Conservation (phyloP, 2,888 invertebrate genomes). For the Petrolisthes manimaculis region DNA sequence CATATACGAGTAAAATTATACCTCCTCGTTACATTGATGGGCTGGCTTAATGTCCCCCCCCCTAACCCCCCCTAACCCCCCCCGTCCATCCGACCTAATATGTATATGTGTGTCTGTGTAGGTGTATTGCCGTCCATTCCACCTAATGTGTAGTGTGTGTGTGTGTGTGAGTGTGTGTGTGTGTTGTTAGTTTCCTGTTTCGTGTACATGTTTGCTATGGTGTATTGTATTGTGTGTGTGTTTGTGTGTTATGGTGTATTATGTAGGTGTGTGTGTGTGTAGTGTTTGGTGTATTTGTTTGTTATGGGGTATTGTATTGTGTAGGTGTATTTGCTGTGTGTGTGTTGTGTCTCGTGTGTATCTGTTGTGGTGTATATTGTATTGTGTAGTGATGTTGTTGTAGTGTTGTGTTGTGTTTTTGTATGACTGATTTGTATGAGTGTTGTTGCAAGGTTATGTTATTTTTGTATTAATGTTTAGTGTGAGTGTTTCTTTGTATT, state of each 20-base stretch:
- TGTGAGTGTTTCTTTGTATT: neutral
- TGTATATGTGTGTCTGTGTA: too few species aligned
- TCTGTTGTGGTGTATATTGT: neutral
- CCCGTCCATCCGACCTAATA: too few species aligned
- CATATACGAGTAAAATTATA: too few species aligned
- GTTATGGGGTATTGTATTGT: neutral
- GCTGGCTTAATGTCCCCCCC: too few species aligned
- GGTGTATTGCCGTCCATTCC: too few species aligned
- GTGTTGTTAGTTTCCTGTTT: neutral
- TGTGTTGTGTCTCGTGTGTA: neutral
- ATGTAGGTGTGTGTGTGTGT: neutral
- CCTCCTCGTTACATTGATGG: too few species aligned
- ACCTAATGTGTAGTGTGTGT: neutral
- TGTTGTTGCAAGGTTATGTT: neutral
- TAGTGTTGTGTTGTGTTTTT: neutral
- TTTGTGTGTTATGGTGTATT: neutral
- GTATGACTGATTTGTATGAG: neutral
- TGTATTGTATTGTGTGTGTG: neutral
- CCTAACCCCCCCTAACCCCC: too few species aligned
- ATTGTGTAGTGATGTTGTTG: neutral
- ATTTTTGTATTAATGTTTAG: neutral
- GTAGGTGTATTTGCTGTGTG: neutral
- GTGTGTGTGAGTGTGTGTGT: neutral
- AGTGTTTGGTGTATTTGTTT: neutral
- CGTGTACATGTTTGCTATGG: neutral